phyloP scores from a whole-genome alignment of 2,113 vertebrate genomes.

The Periophthalmus modestus region DNA sequence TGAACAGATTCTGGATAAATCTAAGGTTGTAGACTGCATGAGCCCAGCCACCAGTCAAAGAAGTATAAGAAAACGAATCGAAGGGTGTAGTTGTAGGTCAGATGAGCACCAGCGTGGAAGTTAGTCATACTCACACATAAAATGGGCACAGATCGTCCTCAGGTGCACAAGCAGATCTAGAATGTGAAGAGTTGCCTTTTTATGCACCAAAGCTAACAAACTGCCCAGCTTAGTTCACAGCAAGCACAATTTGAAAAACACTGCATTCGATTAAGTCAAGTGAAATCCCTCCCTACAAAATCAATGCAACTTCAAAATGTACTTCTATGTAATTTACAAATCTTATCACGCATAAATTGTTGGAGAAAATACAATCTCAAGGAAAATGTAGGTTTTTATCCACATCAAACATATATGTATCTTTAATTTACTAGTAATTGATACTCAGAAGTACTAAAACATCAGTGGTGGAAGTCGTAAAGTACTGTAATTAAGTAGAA shows the following conservation, averaged over 20 bases:
- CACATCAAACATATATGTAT: neutral
- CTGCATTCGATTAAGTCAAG: neutral
- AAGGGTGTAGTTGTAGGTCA: constrained; percentile 33
- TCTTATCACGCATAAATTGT: neutral
- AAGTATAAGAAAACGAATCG: constrained; percentile 37
- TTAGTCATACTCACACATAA: constrained; percentile 96
- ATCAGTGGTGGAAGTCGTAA: too few species aligned
- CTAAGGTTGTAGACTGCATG: constrained; percentile 32
- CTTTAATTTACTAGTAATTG: neutral
- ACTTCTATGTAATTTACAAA: too few species aligned
- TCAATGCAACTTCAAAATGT: neutral
- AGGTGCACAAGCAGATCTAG: constrained; percentile 95
- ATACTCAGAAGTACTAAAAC: neutral
- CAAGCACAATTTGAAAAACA: constrained; percentile 61
- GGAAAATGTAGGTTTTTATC: neutral
- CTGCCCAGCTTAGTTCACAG: constrained; percentile 77
- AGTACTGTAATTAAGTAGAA: too few species aligned
- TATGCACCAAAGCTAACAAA: constrained; percentile 85
- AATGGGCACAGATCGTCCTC: constrained; percentile 92
- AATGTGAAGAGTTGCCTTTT: constrained; percentile 89
- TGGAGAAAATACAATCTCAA: too few species aligned
- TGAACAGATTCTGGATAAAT: constrained; percentile 78
- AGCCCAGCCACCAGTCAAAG: constrained; percentile 65
- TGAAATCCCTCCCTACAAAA: neutral
- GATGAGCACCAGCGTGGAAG: constrained; percentile 72